phyloP scores from a whole-genome alignment of 2,888 invertebrate genomes.

The Cepaea hortensis region DNA sequence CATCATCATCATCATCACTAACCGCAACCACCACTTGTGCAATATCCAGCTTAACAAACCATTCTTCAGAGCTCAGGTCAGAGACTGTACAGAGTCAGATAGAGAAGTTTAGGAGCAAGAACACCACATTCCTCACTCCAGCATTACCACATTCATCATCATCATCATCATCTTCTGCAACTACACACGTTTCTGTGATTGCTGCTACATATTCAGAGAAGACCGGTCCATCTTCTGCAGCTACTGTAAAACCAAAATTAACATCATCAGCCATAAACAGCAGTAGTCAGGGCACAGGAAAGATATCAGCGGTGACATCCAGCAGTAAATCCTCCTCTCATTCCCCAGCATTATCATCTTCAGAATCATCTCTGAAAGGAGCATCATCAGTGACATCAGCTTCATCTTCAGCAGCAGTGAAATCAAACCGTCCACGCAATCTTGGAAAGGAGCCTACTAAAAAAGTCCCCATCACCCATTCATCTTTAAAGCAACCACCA shows the following conservation, averaged over 20 bases:
- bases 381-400: not conserved
- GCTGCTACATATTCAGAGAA: not conserved
- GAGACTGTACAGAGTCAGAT: not conserved
- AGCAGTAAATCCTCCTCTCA: not conserved
- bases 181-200: not conserved
- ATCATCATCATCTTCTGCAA: not conserved
- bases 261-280: not conserved
- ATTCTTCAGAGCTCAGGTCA: not conserved
- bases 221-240: not conserved
- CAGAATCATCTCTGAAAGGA: not conserved
- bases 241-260: not conserved
- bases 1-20: constrained; percentile 3
- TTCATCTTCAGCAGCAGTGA: not conserved
- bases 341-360: not conserved
- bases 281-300: not conserved
- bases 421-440: not conserved
- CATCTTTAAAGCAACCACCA: not conserved
- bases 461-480: not conserved
- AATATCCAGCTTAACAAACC: not conserved
- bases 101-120: not conserved
- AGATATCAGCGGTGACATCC: not conserved
- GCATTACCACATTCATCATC: not conserved
- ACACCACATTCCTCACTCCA: no score
- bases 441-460: not conserved
- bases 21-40: constrained; percentile 16